phyloP scores from a whole-genome alignment of 2,888 invertebrate genomes.

The Rhabditoides inermis region DNA sequence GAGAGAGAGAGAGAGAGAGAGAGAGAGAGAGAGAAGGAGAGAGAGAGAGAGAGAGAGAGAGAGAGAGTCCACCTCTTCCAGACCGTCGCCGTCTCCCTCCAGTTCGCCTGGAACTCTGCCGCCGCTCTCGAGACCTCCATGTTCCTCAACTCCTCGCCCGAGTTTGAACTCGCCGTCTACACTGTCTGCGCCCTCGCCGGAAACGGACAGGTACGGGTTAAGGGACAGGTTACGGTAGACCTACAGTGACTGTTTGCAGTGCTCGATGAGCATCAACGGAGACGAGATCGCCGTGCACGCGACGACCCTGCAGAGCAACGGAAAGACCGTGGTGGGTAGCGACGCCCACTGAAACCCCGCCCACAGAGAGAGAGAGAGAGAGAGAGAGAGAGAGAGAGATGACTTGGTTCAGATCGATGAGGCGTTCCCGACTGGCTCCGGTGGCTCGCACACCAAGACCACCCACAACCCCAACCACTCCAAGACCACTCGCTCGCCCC shows the following conservation, averaged over 20 bases:
- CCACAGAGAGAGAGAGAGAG: no score
- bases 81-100: constrained; percentile 15
- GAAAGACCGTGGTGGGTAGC: constrained; percentile 16
- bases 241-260: no score
- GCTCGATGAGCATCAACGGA: constrained; percentile 13
- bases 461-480: constrained; percentile 20
- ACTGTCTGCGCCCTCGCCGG: constrained; percentile 40
- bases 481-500: no score
- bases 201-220: no score
- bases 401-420: constrained; percentile 14
- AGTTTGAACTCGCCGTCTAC: constrained; percentile 43
- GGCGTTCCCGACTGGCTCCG: neutral
- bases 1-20: no score
- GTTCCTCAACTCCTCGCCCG: constrained; percentile 37
- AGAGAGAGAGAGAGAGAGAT: no score
- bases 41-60: no score
- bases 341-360: neutral
- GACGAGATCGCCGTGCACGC: constrained; percentile 16
- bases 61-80: no score
- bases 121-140: constrained; percentile 29
- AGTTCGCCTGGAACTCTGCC: constrained; percentile 20
- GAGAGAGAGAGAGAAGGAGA: neutral
- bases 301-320: constrained; percentile 10
- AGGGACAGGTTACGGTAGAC: no score
- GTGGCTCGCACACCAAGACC: constrained; percentile 10